Base-by-base conservation (phyloP, 1,140 invertebrate species). In the Ips typographus region DNA sequence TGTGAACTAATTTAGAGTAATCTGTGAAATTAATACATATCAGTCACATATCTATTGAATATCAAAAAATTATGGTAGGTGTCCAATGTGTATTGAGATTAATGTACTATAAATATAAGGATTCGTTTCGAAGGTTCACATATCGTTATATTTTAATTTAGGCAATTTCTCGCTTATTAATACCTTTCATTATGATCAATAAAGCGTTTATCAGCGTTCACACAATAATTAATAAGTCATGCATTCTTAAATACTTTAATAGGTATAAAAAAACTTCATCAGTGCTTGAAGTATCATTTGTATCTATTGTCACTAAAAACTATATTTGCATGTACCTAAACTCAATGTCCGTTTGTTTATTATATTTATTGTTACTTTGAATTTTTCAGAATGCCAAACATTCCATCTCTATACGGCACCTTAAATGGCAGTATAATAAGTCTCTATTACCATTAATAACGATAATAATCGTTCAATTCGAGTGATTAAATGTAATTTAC, bases 401-500 rank as follows among this genome's bases (percentile, higher is more conserved):
- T 22, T 49, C 6, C 44, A 49, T 49, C 22, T 8, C 22, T 49
- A 49, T 8, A 22, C 22, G 44, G 44, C 22, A 3, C 22, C 22
- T 22, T 3, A 22, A 49, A 49, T 6, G 2, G 22, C 44, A 22
- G 7, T 49, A 22, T 49, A 49, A 8, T 49, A 49, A 2, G 44
- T 49, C 44, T 49, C 44, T 49, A 49, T 49, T 49, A 22, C 44
- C 22, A 22, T 49, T 49, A 49, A 49, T 49, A 49, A 49, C 44
- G 7, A 22, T 56, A 37, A 56, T 38, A 38, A 37, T 56, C 22
- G 37, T 56, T 39, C 22, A 22, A 22, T 22, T 22, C 22, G 22
- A 22, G 22, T 22, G 37, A 56, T 56, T 56, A 40, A 56, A 56
- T 56, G n/a, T 39, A 65, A 40, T 65, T 53, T 65, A 2, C 47